Conservation (phyloP, 2,113 vertebrate species). For the Lontra canadensis region DNA sequence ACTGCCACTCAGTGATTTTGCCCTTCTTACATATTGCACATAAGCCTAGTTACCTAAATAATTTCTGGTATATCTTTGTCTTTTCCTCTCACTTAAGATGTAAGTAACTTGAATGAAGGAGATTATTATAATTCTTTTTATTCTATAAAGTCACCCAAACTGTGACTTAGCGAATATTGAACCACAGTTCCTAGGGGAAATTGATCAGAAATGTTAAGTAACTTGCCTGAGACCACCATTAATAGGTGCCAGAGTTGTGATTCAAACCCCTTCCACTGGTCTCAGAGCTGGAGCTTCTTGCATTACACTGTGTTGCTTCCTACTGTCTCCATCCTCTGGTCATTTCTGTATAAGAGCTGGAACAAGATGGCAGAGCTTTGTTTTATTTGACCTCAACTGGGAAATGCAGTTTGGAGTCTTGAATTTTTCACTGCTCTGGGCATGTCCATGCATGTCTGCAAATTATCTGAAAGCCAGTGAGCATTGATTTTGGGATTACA, state of each 20-base stretch:
- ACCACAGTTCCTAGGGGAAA: background rate
- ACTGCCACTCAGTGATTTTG: background rate
- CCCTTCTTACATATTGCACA: background rate
- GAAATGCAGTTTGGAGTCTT: background rate
- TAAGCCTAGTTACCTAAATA: background rate
- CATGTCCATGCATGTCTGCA: background rate
- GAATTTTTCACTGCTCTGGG: background rate
- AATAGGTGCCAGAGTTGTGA: background rate
- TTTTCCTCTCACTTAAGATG: background rate
- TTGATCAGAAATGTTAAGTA: background rate
- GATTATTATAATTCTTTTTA: background rate
- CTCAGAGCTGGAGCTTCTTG: background rate
- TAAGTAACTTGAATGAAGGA: background rate
- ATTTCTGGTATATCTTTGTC: background rate
- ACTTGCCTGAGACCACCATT: background rate
- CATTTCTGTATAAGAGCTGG: background rate
- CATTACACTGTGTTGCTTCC: too few relatives aligned
- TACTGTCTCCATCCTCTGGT: background rate
- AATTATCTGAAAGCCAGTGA: background rate
- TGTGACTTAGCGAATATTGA: background rate
- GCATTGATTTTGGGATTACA: background rate
- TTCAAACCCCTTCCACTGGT: background rate
- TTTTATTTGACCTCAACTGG: background rate
- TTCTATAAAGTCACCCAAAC: background rate
- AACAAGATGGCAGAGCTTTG: background rate